Evolutionary conservation across 2,888 invertebrate genomes (phyloP), one percentile per base, ranked within the genome.

Genomic region (Drosophila ustulata): DNA sequence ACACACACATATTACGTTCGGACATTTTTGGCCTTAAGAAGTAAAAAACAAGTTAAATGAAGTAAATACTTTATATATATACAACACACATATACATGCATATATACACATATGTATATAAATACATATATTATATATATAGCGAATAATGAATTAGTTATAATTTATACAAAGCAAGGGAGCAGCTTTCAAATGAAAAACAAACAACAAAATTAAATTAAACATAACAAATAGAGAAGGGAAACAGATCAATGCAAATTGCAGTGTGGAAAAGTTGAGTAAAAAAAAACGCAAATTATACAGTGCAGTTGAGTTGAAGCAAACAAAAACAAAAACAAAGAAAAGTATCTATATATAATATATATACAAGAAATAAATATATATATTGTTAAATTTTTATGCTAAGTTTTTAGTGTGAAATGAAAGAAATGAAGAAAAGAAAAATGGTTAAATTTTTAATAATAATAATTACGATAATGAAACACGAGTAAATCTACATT

Each of bases 1-100:
- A 26, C 8, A n/a, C 18, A 62, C 45, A 57, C 25, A 63, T 30
- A 62, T 86, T 87, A 77, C 71, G 78, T 83, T 90, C 68, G 49
- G 49, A 89, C 76, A 88, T 90, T 90, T 89, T 89, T 90, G 90
- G 90, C 90, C 90, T 90, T 90, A 89, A 85, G 79, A 66, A 41
- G 11, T 50, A 75, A 69, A 78, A 13, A 53, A 45, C 43, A 56
- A 61, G 71, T 30, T 43, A 56, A 52, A 71, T 32, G 49, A 75
- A 66, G 55, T 53, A 59, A 70, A 75, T 78, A 82, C 75, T 81
- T 81, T 78, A 75, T 78, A 73, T 76, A 75, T 71, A 77, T 65
- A 77, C 70, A 71, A 57, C 45, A 51, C 58, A 59, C 43, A 64
- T 74, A 70, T 61, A 81, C 77, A 83, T 76, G 82, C 76, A 82